phyloP scores from a whole-genome alignment of 2,888 invertebrate genomes.

The Endotricha flammealis region DNA sequence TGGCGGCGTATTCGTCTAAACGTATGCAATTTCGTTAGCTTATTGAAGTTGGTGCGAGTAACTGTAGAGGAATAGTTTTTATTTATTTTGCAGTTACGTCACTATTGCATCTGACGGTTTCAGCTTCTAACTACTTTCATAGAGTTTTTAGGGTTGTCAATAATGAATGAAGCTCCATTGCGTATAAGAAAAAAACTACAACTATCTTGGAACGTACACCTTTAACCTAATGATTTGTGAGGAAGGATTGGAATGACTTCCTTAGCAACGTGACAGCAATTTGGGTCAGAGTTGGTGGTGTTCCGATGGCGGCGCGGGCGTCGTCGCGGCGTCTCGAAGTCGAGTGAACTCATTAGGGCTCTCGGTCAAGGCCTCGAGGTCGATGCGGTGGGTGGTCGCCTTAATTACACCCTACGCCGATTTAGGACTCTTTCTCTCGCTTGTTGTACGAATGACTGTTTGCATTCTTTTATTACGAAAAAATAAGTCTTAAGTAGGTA shows the following conservation, averaged over 20 bases:
- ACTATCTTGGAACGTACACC: too few relatives aligned
- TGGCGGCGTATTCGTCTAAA: conserved; percentile 56
- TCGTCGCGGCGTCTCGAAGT: conserved; percentile 37
- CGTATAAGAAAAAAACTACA: too few relatives aligned
- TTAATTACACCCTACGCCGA: conserved; percentile 69
- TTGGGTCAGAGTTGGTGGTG: not conserved
- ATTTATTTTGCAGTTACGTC: conserved; percentile 1
- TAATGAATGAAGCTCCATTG: too few relatives aligned
- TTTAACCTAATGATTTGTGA: too few relatives aligned
- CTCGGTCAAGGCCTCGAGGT: conserved; percentile 76
- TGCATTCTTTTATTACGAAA: conserved; percentile 2
- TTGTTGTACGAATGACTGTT: conserved; percentile 23
- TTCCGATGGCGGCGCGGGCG: conserved; percentile 16
- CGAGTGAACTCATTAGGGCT: conserved; percentile 71
- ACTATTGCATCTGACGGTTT: not conserved
- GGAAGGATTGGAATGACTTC: too few relatives aligned
- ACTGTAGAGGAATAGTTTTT: conserved; percentile 2
- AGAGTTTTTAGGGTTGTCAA: not conserved
- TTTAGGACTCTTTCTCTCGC: conserved; percentile 54
- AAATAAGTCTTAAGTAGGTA: too few relatives aligned
- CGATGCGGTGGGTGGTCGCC: conserved; percentile 72
- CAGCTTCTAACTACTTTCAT: not conserved
- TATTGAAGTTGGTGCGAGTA: conserved; percentile 32
- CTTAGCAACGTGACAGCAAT: not conserved
- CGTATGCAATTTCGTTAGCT: conserved; percentile 43